A percentile compares a stretch with the other conserved stretches of the same genome.
Evolutionary conservation across 2,113 vertebrate species (phyloP).

Genomic region (Tetrax tetrax): DNA sequence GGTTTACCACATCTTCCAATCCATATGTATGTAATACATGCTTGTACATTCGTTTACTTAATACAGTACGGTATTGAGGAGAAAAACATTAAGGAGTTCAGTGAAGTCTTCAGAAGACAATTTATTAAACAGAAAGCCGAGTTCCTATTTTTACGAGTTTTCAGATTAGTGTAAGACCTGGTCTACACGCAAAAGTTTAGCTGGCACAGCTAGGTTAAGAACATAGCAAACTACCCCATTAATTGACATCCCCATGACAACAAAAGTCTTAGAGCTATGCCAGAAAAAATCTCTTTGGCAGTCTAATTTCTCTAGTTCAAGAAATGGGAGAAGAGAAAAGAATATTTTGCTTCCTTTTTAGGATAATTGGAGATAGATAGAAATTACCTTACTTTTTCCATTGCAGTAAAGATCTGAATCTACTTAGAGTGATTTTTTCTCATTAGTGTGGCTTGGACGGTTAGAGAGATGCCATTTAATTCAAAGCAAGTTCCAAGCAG

Average conservation of each 20-base stretch:
- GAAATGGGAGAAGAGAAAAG: not conserved
- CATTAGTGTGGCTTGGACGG: not conserved
- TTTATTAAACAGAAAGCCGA: not conserved
- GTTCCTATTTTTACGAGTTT: not conserved
- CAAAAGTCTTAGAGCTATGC: not conserved
- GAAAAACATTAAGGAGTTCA: not conserved
- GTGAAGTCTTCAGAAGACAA: not conserved
- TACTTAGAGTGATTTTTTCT: not conserved
- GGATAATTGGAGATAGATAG: not conserved
- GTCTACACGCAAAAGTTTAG: not conserved
- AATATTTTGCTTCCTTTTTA: not conserved
- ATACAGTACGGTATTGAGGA: not conserved
- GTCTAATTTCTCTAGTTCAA: not conserved
- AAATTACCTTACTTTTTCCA: not conserved
- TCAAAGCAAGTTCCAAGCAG: not conserved
- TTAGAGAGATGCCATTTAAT: not conserved
- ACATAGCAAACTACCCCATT: not conserved
- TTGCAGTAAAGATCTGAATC: not conserved
- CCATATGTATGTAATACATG: not conserved
- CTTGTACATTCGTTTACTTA: not conserved
- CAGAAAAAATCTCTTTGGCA: not conserved
- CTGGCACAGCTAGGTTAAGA: not conserved
- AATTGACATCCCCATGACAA: constrained; percentile 20
- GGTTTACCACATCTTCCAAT: not conserved
- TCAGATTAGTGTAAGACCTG: not conserved